Percentiles rank a stretch among this genome's conserved stretches.
Evolutionary conservation across 2,797 vertebrate genomes (phyloP).

Genomic region (Rhincodon typus): DNA sequence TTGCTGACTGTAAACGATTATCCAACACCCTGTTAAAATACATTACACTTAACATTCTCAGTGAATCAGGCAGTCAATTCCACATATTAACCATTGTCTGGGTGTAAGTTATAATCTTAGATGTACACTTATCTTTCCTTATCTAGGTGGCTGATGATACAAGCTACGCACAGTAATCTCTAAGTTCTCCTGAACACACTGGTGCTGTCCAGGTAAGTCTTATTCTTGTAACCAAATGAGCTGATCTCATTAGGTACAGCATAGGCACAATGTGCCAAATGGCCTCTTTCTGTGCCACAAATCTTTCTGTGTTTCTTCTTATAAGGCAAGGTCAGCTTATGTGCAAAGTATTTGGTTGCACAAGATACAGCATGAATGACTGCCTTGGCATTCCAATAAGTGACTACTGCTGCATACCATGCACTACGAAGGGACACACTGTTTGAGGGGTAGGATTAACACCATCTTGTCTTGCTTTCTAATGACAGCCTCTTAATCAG

Average conservation of each 20-base stretch:
- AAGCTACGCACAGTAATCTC: not conserved
- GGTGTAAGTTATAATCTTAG: too few relatives aligned
- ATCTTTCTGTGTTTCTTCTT: too few relatives aligned
- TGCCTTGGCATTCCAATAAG: not conserved
- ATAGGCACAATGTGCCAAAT: too few relatives aligned
- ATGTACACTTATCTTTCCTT: not conserved
- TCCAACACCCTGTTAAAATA: not conserved
- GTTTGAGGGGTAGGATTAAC: not conserved
- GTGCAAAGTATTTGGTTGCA: not conserved
- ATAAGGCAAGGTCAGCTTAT: not conserved
- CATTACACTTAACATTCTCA: not conserved
- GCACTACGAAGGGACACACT: not conserved
- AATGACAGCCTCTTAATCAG: not conserved
- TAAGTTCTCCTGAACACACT: not conserved
- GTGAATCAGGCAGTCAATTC: not conserved
- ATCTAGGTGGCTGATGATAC: not conserved
- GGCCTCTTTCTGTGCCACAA: too few relatives aligned
- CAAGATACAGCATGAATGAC: not conserved
- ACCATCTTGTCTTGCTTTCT: not conserved
- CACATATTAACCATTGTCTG: not conserved
- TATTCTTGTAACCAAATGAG: not conserved
- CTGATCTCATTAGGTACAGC: not conserved
- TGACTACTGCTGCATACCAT: not conserved
- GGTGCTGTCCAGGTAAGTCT: not conserved
- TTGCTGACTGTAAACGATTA: not conserved